Conservation (phyloP, 2,888 invertebrate species). For the Megastigmus dorsalis region DNA sequence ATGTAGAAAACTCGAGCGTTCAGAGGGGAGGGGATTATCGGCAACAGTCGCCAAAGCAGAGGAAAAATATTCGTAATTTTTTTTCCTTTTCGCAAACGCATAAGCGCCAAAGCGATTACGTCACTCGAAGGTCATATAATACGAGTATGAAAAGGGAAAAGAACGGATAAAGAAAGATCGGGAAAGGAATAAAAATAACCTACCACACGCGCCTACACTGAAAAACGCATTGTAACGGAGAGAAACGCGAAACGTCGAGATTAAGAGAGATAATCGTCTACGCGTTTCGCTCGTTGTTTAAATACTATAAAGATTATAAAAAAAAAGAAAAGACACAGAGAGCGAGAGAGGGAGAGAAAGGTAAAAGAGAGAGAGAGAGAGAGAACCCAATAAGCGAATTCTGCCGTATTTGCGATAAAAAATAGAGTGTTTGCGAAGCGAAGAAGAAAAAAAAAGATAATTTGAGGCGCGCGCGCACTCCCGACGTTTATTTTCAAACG, state of each 20-base stretch:
- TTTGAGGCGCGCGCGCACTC: neutral
- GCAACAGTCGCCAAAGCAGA: conserved; percentile 7
- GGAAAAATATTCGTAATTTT: conserved; percentile 25
- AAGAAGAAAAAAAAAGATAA: conserved; percentile 36
- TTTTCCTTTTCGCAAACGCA: conserved; percentile 3
- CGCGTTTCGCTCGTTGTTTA: neutral
- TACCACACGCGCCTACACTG: conserved; percentile 11
- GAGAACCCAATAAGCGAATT: neutral
- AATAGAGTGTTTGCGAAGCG: neutral
- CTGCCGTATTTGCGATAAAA: neutral
- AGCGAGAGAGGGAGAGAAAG: neutral
- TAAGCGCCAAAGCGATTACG: conserved; percentile 17
- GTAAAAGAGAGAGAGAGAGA: neutral
- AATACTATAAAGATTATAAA: conserved; percentile 1
- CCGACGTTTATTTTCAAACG: conserved; percentile 56
- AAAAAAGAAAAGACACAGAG: conserved; percentile 1
- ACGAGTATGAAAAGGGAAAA: neutral
- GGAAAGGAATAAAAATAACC: conserved; percentile 12
- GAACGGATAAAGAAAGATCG: neutral
- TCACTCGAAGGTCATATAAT: conserved; percentile 14
- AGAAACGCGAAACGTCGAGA: neutral
- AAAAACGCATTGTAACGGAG: neutral
- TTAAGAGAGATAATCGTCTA: too few relatives aligned
- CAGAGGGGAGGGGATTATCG: conserved; percentile 21
- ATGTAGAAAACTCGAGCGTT: conserved; percentile 27